phyloP scores from a whole-genome alignment of 2,797 vertebrate species.

The Pagetopsis macropterus region DNA sequence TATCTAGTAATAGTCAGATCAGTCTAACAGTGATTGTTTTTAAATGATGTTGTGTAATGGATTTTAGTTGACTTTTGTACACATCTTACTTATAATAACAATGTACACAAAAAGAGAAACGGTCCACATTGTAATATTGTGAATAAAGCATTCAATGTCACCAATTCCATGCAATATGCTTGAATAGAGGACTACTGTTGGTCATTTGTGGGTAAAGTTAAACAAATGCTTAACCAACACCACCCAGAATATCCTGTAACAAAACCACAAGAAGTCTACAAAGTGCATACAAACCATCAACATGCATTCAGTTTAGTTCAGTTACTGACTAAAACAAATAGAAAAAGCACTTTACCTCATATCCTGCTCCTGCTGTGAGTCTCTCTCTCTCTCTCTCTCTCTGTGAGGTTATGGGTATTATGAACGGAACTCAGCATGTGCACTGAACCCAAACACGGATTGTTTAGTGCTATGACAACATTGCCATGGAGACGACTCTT shows the following conservation, averaged over 20 bases:
- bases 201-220: not conserved
- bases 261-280: not conserved
- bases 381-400: not conserved
- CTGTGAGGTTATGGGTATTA: constrained; percentile 15
- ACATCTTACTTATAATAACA: too few species aligned
- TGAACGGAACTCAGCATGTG: constrained; percentile 35
- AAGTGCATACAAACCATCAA: not conserved
- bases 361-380: constrained; percentile 6
- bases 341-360: constrained; percentile 42
- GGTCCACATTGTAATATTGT: too few species aligned
- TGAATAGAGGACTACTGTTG: not conserved
- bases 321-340: not conserved
- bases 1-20: too few species aligned
- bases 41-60: not conserved
- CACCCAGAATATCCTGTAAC: not conserved
- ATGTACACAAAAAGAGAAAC: too few species aligned
- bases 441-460: constrained; percentile 62
- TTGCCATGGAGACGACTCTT: constrained; percentile 70
- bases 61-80: not conserved
- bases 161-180: not conserved
- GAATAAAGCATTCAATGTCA: not conserved
- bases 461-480: constrained; percentile 75
- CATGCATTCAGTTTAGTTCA: not conserved
- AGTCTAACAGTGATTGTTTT: too few species aligned
- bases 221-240: not conserved